Evolutionary conservation across 2,113 vertebrate genomes (phyloP).

Genomic region (Tympanuchus pallidicinctus): DNA sequence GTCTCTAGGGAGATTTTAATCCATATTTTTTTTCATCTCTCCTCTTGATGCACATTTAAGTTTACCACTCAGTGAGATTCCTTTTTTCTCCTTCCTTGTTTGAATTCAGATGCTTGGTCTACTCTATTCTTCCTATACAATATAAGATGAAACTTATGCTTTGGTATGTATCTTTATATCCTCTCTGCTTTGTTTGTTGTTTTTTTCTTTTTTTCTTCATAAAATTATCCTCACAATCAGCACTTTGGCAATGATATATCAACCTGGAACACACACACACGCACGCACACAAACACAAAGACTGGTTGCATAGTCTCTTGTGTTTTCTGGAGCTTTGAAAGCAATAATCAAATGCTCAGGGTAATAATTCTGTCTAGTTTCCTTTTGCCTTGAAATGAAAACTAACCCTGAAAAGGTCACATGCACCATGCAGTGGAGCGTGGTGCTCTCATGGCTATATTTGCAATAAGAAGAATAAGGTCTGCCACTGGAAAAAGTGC

Average conservation of each 20-base stretch:
- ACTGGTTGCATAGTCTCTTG: not conserved
- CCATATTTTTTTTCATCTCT: not conserved
- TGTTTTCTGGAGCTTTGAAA: not conserved
- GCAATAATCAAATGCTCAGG: not conserved
- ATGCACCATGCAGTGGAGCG: rapidly evolving
- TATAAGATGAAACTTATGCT: not conserved
- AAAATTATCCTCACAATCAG: not conserved
- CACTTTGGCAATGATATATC: not conserved
- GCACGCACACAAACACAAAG: not conserved
- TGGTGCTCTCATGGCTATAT: rapidly evolving
- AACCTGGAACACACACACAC: not conserved
- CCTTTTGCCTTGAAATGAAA: not conserved
- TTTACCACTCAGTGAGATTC: not conserved
- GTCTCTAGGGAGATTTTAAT: conserved; percentile 10
- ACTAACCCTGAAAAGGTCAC: not conserved
- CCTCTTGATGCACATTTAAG: not conserved
- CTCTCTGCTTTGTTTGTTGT: not conserved
- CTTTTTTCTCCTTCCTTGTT: not conserved
- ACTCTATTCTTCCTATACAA: not conserved
- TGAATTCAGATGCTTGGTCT: not conserved
- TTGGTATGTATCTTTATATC: not conserved
- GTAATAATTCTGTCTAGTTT: not conserved
- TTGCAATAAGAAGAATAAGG: not conserved
- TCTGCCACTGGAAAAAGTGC: not conserved
- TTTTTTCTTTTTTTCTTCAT: not conserved